Base-by-base conservation (phyloP, 1,140 invertebrate genomes). In the Copidosoma floridanum region DNA sequence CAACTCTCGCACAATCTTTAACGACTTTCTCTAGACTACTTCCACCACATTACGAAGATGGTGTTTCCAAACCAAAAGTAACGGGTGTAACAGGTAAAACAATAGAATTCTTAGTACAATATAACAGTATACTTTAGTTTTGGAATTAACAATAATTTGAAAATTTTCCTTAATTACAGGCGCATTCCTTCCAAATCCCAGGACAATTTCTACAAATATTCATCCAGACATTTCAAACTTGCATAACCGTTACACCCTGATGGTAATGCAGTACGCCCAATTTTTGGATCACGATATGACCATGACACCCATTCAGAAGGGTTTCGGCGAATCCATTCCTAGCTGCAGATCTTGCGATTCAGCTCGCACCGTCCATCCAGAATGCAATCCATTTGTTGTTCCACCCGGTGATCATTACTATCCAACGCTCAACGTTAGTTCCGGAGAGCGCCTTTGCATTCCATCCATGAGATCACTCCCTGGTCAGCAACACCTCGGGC, bases 241-340 rank as follows among this genome's bases (percentile, higher is more conserved):
- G 11, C 90, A 93, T 68, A 89, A 88, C 4, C 83, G 92, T n/a
- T 96, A 97, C 72, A 93, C 91, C 0, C 81, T 95, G 16, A 93
- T 94, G 88, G 85, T 91, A 4, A 95, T 95, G 93, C 92, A 98
- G 80, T 98, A 88, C 75, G 92, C 91, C 3, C 94, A 96, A 71
- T 93, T 96, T 68, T 68, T 96, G 5, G 94, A 96, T 76, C 94
- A 96, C 75, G 94, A 97, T 77, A 78, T 96, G 14, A 96, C 93
- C 1, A 89, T 95, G 83, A 95, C 93, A 1, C 93, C 93, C 0
- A 90, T 94, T 46, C 90, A 94, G 65, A 91, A 92, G 84, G 92
- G 89, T 64, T 91, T 90, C 79, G 87, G 87, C 57, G 88, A 89
- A 67, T 92, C 88, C 0, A 92, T 94, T 57, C 88, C 93, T 0